A percentile compares a stretch with the other conserved stretches of the same genome.
Evolutionary conservation across 2,113 vertebrate species (phyloP).

Genomic region (Scomber japonicus): DNA sequence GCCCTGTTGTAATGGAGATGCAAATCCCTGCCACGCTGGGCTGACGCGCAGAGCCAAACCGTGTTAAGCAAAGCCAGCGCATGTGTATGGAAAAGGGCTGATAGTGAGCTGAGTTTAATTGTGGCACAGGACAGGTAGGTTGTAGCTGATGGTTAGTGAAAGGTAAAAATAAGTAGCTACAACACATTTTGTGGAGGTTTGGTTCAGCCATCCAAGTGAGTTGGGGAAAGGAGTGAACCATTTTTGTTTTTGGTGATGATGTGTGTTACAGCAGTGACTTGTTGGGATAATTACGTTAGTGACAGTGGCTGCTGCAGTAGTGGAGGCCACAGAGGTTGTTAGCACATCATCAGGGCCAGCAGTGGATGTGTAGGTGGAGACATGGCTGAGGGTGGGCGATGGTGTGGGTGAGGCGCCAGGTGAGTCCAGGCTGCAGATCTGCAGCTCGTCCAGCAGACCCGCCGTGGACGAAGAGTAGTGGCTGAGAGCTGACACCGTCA

Average conservation of each 20-base stretch:
- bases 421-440: slow-evolving; percentile 87
- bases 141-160: slow-evolving; percentile 57
- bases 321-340: slow-evolving; percentile 82
- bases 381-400: slow-evolving; percentile 91
- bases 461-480: slow-evolving; percentile 89
- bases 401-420: slow-evolving; percentile 88
- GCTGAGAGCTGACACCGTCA: slow-evolving; percentile 88
- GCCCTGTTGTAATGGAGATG: no score
- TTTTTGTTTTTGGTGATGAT: slow-evolving; percentile 45
- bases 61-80: no score
- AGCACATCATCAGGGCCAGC: slow-evolving; percentile 85
- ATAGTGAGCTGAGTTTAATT: slow-evolving; percentile 11
- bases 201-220: slow-evolving; percentile 56
- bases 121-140: slow-evolving; percentile 29
- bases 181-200: slow-evolving; percentile 31
- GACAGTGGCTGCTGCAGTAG: slow-evolving; percentile 80
- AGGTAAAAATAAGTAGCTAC: slow-evolving; percentile 41
- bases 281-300: slow-evolving; percentile 91
- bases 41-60: no score
- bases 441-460: slow-evolving; percentile 89
- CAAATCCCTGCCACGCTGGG: no score
- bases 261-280: slow-evolving; percentile 70
- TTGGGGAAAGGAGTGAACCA: slow-evolving; percentile 19
- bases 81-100: no score
- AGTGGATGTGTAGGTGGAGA: slow-evolving; percentile 86